These are phyloP conservation scores for Linurgus olivaceus DNA, from an alignment of 2,797 vertebrate species.

Conservation along the genomic window DNA sequence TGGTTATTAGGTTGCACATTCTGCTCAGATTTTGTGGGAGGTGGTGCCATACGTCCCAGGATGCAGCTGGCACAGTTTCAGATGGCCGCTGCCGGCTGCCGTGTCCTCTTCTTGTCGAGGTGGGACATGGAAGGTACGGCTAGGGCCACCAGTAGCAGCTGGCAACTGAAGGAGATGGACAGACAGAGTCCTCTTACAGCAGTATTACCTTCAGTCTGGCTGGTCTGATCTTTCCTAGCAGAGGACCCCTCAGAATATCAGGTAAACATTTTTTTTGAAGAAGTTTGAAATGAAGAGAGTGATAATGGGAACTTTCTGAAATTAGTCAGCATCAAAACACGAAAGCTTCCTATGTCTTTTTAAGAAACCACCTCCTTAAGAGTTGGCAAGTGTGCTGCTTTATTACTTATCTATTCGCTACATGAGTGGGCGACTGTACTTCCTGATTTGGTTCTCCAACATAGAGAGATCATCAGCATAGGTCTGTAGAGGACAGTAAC, in stretches of 20 bases:
- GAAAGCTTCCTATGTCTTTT: conserved; percentile 63
- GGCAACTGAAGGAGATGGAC: neutral
- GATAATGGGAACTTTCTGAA: conserved; percentile 37
- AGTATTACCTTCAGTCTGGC: neutral
- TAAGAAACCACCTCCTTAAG: conserved; percentile 64
- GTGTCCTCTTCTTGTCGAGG: neutral
- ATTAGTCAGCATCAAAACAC: conserved; percentile 63
- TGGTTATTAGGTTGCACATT: neutral
- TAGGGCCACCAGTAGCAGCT: neutral
- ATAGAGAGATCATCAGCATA: conserved; percentile 52
- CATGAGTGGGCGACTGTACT: conserved; percentile 63
- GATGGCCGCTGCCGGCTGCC: neutral
- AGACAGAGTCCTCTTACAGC: neutral
- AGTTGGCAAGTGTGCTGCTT: conserved; percentile 54
- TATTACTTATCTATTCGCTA: conserved; percentile 52
- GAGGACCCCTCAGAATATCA: neutral
- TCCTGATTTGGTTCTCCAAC: conserved; percentile 60
- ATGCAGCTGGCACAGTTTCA: neutral
- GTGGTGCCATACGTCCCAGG: fast-evolving
- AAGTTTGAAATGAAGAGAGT: neutral
- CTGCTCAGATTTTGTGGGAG: neutral
- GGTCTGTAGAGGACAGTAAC: conserved; percentile 58
- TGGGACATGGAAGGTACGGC: fast-evolving
- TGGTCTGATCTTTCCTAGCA: neutral
- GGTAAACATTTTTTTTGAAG: neutral